Conservation (phyloP, 2,888 invertebrate species). For the Digitonthophagus gazella region DNA sequence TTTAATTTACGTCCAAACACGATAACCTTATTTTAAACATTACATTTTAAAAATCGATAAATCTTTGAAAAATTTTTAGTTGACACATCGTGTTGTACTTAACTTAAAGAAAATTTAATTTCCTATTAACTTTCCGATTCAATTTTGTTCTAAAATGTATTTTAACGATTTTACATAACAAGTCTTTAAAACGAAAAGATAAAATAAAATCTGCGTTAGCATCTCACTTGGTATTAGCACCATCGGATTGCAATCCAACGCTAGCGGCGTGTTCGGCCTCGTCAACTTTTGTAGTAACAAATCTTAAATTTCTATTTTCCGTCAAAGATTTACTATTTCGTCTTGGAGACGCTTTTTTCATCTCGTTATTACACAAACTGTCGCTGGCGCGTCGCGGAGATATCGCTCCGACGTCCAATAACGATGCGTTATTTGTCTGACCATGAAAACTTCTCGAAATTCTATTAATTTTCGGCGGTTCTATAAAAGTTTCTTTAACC, state of each 20-base stretch:
- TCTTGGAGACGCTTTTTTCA: slow-evolving; percentile 22
- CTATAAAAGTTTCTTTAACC: slow-evolving; percentile 55
- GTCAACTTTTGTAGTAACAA: slow-evolving; percentile 48
- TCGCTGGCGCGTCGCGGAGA: slow-evolving; percentile 46
- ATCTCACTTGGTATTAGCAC: slow-evolving; percentile 5
- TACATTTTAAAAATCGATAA: no score
- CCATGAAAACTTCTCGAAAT: slow-evolving; percentile 52
- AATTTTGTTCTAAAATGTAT: no score
- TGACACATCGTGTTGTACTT: no score
- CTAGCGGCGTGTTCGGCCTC: slow-evolving; percentile 48
- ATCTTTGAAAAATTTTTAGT: no score
- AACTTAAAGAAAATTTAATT: no score
- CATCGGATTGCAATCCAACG: slow-evolving; percentile 17
- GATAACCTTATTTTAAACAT: no score
- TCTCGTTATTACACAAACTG: slow-evolving; percentile 31
- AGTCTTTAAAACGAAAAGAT: neutral
- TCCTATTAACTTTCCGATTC: no score
- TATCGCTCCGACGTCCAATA: slow-evolving; percentile 35
- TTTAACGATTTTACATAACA: no score
- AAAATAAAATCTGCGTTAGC: neutral
- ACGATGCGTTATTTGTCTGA: slow-evolving; percentile 38
- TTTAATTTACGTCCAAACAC: no score
- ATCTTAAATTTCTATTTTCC: slow-evolving; percentile 41
- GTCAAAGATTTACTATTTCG: slow-evolving; percentile 36
- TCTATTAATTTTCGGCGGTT: slow-evolving; percentile 52